Evolutionary conservation across 2,797 vertebrate species (phyloP).

Genomic region (Caiman crocodilus): DNA sequence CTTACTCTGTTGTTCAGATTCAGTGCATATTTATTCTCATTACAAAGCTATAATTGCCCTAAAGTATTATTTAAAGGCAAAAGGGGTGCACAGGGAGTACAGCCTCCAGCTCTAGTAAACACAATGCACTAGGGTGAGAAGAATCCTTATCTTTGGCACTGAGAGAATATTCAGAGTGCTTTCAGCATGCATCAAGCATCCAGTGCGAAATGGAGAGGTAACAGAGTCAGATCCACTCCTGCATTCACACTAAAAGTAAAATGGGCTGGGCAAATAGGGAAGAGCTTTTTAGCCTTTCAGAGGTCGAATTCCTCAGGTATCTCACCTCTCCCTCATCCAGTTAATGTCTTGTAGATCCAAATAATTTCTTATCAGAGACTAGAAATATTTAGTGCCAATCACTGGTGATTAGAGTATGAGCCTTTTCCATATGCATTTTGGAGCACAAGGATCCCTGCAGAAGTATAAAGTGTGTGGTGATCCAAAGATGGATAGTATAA

Average conservation of each 20-base stretch:
- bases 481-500: too few species aligned
- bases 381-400: too few species aligned
- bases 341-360: too few species aligned
- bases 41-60: not conserved
- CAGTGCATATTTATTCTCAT: conserved; percentile 15
- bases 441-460: too few species aligned
- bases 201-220: not conserved
- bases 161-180: not conserved
- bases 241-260: not conserved
- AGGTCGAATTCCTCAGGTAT: too few species aligned
- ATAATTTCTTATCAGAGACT: too few species aligned
- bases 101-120: not conserved
- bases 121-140: not conserved
- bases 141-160: not conserved
- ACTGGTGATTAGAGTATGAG: too few species aligned
- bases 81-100: not conserved
- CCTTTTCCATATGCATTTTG: too few species aligned
- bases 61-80: conserved; percentile 29
- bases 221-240: not conserved
- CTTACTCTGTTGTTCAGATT: conserved; percentile 23
- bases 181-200: not conserved
- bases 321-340: too few species aligned
- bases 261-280: not conserved
- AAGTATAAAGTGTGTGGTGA: too few species aligned
- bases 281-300: too few species aligned